Conservation (phyloP, 2,113 vertebrate genomes). For the Pavo muticus region DNA sequence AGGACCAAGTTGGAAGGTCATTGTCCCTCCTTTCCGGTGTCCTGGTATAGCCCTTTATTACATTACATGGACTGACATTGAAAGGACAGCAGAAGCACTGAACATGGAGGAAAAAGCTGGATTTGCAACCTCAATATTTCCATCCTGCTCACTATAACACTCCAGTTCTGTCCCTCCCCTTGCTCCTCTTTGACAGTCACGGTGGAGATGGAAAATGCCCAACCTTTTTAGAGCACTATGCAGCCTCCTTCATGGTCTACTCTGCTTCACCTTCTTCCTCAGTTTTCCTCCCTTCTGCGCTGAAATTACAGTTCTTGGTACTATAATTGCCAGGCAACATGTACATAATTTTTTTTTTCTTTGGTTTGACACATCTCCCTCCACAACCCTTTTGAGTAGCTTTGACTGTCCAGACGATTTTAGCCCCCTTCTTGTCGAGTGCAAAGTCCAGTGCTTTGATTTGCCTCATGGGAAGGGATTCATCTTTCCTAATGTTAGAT, state of each 20-base stretch:
- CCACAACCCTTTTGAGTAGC: neutral
- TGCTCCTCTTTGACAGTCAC: accelerated
- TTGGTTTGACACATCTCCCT: neutral
- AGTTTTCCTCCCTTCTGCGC: neutral
- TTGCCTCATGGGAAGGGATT: neutral
- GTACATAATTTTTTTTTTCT: neutral
- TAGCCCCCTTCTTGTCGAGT: neutral
- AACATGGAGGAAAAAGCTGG: neutral
- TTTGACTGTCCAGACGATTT: neutral
- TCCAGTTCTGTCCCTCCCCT: neutral
- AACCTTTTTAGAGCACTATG: neutral
- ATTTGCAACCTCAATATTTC: neutral
- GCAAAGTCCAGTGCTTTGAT: conserved; percentile 19
- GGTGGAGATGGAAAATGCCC: neutral
- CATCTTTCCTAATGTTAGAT: conserved; percentile 3
- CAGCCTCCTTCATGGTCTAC: neutral
- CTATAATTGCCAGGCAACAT: neutral
- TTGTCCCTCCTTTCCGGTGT: neutral
- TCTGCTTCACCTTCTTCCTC: neutral
- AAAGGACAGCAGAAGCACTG: neutral
- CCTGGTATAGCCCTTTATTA: neutral
- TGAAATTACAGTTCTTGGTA: neutral
- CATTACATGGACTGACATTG: accelerated
- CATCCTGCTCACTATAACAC: neutral
- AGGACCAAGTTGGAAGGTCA: neutral